These are phyloP conservation scores for Caenorhabditis auriculariae DNA, from an alignment of 2,888 invertebrate species.

Conservation along the genomic window DNA sequence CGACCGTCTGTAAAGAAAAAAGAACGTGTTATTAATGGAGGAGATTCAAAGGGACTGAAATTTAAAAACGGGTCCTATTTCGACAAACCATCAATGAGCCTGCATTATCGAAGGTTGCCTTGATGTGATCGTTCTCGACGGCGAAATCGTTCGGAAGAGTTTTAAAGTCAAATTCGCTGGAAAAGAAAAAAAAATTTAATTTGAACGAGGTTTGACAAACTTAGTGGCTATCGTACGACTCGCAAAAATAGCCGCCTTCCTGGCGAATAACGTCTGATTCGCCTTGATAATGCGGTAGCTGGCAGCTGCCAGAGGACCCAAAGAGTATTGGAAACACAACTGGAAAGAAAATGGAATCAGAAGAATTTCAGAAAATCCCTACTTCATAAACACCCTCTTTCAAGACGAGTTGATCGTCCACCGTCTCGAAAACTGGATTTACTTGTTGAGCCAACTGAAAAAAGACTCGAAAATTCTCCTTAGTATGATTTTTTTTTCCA, in stretches of 20 bases:
- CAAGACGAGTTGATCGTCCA: conserved; percentile 5
- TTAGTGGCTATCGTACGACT: too few relatives aligned
- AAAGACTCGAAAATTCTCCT: not conserved
- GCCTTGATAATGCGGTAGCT: conserved; percentile 16
- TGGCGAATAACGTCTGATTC: conserved; percentile 1
- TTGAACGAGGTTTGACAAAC: too few relatives aligned
- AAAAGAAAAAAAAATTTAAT: too few relatives aligned
- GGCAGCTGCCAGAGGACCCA: conserved; percentile 19
- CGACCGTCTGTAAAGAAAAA: conserved; percentile 4
- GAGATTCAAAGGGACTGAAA: too few relatives aligned
- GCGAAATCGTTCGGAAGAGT: conserved; percentile 9
- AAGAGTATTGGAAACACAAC: conserved; percentile 17
- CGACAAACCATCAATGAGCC: conserved; percentile 57
- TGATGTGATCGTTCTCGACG: conserved; percentile 25
- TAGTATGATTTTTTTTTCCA: not conserved
- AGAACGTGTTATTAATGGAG: not conserved
- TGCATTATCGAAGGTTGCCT: conserved; percentile 30
- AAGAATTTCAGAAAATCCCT: not conserved
- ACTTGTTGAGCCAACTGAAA: conserved; percentile 23
- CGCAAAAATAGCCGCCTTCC: too few relatives aligned
- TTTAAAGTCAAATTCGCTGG: conserved; percentile 7
- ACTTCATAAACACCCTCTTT: conserved; percentile 4
- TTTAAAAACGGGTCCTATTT: conserved; percentile 1
- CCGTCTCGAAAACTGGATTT: conserved; percentile 19
- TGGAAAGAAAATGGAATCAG: conserved; percentile 6